Evolutionary conservation across 1,140 invertebrate genomes (phyloP), one percentile per base, ranked within the genome.

Genomic region (Atta colombica): DNA sequence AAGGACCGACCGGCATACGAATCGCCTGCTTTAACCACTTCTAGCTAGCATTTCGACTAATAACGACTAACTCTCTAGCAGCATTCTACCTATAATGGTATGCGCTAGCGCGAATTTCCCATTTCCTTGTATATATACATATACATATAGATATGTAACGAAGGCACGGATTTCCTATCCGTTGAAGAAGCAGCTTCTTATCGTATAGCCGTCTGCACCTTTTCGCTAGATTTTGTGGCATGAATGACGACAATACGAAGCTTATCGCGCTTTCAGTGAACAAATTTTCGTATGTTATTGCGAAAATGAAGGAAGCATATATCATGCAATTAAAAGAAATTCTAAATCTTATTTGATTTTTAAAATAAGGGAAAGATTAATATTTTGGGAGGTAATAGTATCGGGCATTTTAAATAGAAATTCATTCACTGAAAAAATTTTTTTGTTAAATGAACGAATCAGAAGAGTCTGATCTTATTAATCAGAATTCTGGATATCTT

Each of bases 1-100:
- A 94, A 95, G 93, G 93, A 94, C 93, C 93, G 91, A 92, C 90
- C 90, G 87, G 94, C 94, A 94, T 95, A 94, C 94, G 94, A 95
- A 94, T 94, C 92, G 87, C 94, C 94, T 95, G 91, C 77, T 92
- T 95, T 95, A 94, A 90, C 91, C 87, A 87, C 86, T 86, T 91
- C 91, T 91, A 91, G 89, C 90, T 82, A 90, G 90, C 90, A 88
- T 93, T 93, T 91, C 90, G 91, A 92, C 92, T 91, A 93, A 93
- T 92, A 91, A 90, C 87, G 91, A 88, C 90, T 90, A 90, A 88
- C 87, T 75, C 39, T 85, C 85, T 86, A 86, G 84, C 68, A 65
- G 85, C 75, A 60, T 85, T 88, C 81, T 65, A 80, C 84, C 68
- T 77, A 88, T 86, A 88, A 88, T 86, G 61, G 74, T 88, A 88